Evolutionary conservation across 2,888 invertebrate genomes (phyloP).

Genomic region (Ditula angustiorana): DNA sequence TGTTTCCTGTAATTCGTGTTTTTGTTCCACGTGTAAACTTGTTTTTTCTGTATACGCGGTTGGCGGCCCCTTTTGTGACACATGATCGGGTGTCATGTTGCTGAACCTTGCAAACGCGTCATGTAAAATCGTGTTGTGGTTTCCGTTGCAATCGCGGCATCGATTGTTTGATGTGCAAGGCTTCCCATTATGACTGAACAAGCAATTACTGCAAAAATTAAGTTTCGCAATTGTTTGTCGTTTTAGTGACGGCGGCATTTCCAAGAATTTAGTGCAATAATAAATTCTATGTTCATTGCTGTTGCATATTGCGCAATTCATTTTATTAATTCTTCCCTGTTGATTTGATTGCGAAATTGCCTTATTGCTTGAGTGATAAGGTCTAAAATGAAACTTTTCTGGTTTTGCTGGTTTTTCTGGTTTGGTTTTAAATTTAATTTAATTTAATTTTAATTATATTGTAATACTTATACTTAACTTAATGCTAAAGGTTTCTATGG

Average conservation of each 20-base stretch:
- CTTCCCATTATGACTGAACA: slow-evolving; percentile 41
- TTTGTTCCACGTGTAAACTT: not conserved
- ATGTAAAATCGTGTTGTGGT: slow-evolving; percentile 38
- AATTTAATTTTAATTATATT: too few relatives aligned
- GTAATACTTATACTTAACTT: too few relatives aligned
- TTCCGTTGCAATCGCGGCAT: slow-evolving; percentile 32
- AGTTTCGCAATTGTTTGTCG: not conserved
- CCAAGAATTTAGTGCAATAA: slow-evolving; percentile 4
- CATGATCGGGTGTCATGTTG: too few relatives aligned
- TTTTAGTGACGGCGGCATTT: not conserved
- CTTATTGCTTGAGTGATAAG: not conserved
- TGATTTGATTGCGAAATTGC: too few relatives aligned
- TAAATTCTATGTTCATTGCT: not conserved
- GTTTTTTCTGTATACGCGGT: not conserved
- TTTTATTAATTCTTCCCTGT: too few relatives aligned
- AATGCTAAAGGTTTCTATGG: too few relatives aligned
- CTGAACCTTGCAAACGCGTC: too few relatives aligned
- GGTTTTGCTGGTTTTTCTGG: too few relatives aligned
- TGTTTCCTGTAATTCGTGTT: too few relatives aligned
- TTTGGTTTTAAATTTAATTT: too few relatives aligned
- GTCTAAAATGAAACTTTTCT: not conserved
- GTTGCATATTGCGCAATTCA: not conserved
- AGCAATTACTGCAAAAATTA: slow-evolving; percentile 43
- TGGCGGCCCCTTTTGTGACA: too few relatives aligned
- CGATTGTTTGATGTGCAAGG: slow-evolving; percentile 38